Base-by-base conservation (phyloP, 2,113 vertebrate species). In the Mirza zaza region DNA sequence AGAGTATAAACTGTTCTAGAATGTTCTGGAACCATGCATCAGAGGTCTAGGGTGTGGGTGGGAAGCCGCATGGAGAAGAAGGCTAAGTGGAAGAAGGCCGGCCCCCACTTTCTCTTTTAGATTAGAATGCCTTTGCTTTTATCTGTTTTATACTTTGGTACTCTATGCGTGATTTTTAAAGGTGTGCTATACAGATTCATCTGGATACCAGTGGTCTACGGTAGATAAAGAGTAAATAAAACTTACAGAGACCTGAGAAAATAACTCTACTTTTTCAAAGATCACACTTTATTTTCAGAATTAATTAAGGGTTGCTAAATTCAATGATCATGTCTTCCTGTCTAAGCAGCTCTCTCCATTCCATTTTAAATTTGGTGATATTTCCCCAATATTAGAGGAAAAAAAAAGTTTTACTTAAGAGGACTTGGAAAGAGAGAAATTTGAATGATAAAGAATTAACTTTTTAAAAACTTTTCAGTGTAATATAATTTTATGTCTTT, bases 11-110 rank as follows among this genome's bases (percentile, higher is more conserved):
- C 3, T 70, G 12, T 45, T 79, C 42, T 27, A 12, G 63, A 48
- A 52, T 34, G 42, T 82, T 71, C 82, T 42, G 1, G 17, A 57
- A 23, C 29, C 2, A 36, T 1, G 1, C 6, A 17, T 9, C 29
- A 29, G 68, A 1, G 3, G 2, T n/a, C 45, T 8, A 21, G 18
- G 5, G 4, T 36, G 11, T 5, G 21, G 50, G 3, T 20, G 76
- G 23, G 25, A 32, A 73, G 13, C 21, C 1, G 10, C 1, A 0
- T 6, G 4, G 0, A 15, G 61, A 17, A 9, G 8, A 8, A 75
- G 3, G 15, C 29, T 34, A 4, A 3, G 0, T 1, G 9, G n/a
- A 57, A 23, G 71, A 36, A 11, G 27, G 4, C 42, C 23, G 18
- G 7, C 11, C 17, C 29, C 6, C 10, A 15, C 34, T 7, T 32